Evolutionary conservation across 2,113 vertebrate genomes (phyloP).

Genomic region (Eupsittula cactorum): DNA sequence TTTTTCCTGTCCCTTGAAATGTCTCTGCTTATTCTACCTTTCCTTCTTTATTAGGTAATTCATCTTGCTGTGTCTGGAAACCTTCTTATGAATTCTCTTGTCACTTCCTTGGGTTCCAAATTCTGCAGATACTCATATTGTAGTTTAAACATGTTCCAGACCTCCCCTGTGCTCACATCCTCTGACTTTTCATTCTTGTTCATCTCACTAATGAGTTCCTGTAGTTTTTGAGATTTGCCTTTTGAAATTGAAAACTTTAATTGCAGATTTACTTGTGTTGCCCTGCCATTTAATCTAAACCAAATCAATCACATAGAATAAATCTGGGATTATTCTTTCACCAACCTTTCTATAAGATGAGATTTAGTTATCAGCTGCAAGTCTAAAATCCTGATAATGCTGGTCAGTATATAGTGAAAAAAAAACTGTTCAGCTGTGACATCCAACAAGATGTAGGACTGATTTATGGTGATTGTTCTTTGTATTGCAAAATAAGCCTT

Average conservation of each 20-base stretch:
- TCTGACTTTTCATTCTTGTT: background rate
- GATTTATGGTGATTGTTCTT: background rate
- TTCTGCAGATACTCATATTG: slow-evolving; percentile 15
- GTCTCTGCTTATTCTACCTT: slow-evolving; percentile 26
- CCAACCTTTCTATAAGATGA: background rate
- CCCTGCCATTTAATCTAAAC: slow-evolving; percentile 9
- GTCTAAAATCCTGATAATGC: background rate
- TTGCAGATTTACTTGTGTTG: slow-evolving; percentile 25
- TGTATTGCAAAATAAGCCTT: background rate
- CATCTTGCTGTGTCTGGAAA: slow-evolving; percentile 41
- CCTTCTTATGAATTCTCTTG: slow-evolving; percentile 46
- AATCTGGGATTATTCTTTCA: slow-evolving; percentile 40
- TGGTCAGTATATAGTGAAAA: background rate
- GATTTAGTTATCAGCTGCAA: background rate
- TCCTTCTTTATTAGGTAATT: slow-evolving; percentile 55
- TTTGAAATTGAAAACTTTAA: slow-evolving; percentile 55
- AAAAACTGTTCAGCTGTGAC: background rate
- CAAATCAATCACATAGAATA: slow-evolving; percentile 32
- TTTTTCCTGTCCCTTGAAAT: slow-evolving; percentile 3
- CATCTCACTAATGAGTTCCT: slow-evolving; percentile 14
- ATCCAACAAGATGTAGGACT: background rate
- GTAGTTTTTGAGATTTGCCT: slow-evolving; percentile 32
- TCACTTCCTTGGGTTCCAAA: slow-evolving; percentile 44
- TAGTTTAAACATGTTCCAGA: slow-evolving; percentile 53
- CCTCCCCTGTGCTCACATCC: background rate